Base-by-base conservation (phyloP, 1,140 invertebrate species). In the Trichoplusia ni region DNA sequence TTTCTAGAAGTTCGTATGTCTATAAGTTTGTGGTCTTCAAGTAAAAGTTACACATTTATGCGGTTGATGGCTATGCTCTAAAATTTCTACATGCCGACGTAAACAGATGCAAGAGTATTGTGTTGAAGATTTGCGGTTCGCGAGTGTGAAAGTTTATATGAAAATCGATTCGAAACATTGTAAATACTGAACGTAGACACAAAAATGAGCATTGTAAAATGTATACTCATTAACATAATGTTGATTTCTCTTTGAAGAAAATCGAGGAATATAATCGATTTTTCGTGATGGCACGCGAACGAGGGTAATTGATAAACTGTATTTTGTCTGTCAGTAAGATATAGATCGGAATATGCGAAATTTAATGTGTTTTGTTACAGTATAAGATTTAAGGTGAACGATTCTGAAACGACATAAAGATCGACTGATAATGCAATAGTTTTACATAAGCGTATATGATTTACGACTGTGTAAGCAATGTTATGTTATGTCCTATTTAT, bases 81-180 rank as follows among this genome's bases (percentile, higher is more conserved):
- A n/a, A n/a, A n/a, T n/a, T n/a, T n/a, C n/a, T n/a, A n/a, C n/a
- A n/a, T n/a, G n/a, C n/a, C n/a, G n/a, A 25, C 27, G 8, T 35
- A 33, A 42, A 56, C 19, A 53, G 47, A 49, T 64, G 44, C 11
- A 23, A 47, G 23, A 60, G 64, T 64, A 67, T 71, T 49, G 69
- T 58, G 27, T 68, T 65, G 70, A 69, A 72, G 67, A 33, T 38
- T 49, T 61, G 66, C 62, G 61, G 58, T 64, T 19, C 54, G 70
- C 35, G 67, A 40, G 25, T 53, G 67, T 42, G 71, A 73, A 73
- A 73, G 71, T 70, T 69, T 61, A 53, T 59, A 53, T 38, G 19
- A 46, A 46, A 54, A 37, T 29, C 38, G 49, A 53, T n/a, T n/a
- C n/a, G n/a, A n/a, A n/a, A n/a, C n/a, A n/a, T n/a, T n/a, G n/a